These are phyloP conservation scores for Sandelia bainsii DNA, from an alignment of 2,797 vertebrate genomes.

Conservation along the genomic window DNA sequence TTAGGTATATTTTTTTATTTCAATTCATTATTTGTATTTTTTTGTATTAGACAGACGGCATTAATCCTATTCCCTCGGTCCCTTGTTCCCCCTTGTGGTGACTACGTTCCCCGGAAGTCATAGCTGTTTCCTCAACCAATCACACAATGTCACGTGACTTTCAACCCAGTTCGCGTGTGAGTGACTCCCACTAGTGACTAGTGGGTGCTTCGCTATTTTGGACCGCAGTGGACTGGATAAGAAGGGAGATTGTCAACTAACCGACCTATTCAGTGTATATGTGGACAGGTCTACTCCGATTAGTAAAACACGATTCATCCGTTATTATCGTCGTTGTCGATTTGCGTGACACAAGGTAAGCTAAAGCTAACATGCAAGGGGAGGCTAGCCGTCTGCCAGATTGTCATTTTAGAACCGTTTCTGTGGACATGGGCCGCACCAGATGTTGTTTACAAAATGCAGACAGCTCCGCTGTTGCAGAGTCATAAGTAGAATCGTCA, in stretches of 20 bases:
- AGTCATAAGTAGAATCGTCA: too few relatives aligned
- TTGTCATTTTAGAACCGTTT: constrained; percentile 14
- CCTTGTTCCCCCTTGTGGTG: background rate
- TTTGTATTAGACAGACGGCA: too few relatives aligned
- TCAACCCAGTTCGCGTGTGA: constrained; percentile 2
- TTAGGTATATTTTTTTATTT: too few relatives aligned
- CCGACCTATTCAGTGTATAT: background rate
- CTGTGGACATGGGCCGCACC: constrained; percentile 9
- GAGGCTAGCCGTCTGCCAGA: background rate
- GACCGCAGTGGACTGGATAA: background rate
- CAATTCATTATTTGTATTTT: too few relatives aligned
- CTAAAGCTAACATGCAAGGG: constrained; percentile 1
- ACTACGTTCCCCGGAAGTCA: constrained; percentile 34
- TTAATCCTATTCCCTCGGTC: too few relatives aligned
- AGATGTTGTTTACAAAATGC: background rate
- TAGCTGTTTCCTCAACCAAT: constrained; percentile 34
- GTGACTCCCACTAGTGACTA: constrained; percentile 24
- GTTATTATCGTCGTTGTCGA: background rate
- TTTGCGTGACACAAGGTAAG: constrained; percentile 49
- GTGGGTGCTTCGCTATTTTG: constrained; percentile 17
- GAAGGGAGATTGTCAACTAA: background rate
- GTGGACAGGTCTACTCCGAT: background rate
- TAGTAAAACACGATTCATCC: background rate
- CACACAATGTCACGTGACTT: constrained; percentile 39
- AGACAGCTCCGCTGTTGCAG: too few relatives aligned